Evolutionary conservation across 2,797 vertebrate genomes (phyloP), one percentile per base, ranked within the genome.

Genomic region (Monodelphis domestica): DNA sequence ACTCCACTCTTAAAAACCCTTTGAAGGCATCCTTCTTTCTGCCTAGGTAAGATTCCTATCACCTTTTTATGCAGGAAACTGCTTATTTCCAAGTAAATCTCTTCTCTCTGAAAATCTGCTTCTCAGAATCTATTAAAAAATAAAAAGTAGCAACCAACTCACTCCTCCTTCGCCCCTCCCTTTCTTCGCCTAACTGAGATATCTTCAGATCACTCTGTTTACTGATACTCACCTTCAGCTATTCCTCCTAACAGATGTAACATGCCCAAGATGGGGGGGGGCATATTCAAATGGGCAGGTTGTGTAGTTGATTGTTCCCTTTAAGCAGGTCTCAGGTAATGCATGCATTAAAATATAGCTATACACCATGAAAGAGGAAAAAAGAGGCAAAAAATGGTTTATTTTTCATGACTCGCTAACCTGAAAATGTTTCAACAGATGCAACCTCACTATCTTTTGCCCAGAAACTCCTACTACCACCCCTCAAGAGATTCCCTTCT

Each of bases 201-300:
- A 95, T 95, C 90, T 92, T 70, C 91, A 97, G 97, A 94, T 95
- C 91, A 91, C 93, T 93, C 54, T 89, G 90, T 96, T 29, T 92
- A 14, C 50, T 97, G 59, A 94, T 94, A 97, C 88, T 96, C 91
- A 94, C 78, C 38, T 5, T 57, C 52, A n/a, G 57, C 3, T 90
- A 91, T 95, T 97, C 96, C 70, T 96, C 95, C 95, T 93, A 95
- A 88, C 95, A 45, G 38, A 38, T 45, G 38, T 96, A 96, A 87
- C 89, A 95, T 93, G 95, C 95, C 95, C 21, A 95, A 88, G 90
- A 96, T 97, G 95, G 94, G 95, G 94, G 93, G 95, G 50, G 51
- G 94, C 78, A 54, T 97, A 95, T 97, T 97, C 97, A 96, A 96
- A 93, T 91, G n/a, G 94, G 89, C 12, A 57, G 90, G 95, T 95